Percentiles rank a stretch among this genome's conserved stretches.
Conservation (phyloP, 1,140 invertebrate genomes). For the Lasaia peninsularis region DNA sequence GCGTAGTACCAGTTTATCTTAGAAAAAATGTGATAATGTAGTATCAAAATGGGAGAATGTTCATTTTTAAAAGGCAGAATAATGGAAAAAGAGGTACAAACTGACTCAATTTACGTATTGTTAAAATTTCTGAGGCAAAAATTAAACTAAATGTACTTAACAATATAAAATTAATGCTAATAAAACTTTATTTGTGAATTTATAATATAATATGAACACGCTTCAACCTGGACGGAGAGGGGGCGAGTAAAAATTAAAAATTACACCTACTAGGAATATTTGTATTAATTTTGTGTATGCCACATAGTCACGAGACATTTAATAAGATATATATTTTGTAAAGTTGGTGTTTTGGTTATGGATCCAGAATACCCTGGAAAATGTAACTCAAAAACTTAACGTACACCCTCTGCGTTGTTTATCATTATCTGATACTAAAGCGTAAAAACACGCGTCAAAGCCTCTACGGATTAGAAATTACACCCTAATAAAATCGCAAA, state of each 20-base stretch:
- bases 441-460: slow-evolving; percentile 36
- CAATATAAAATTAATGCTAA: slow-evolving; percentile 6
- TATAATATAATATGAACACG: slow-evolving; percentile 60
- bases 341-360: slow-evolving; percentile 7
- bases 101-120: not conserved
- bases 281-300: slow-evolving; percentile 8
- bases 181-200: slow-evolving; percentile 13
- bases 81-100: not conserved
- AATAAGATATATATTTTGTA: slow-evolving; percentile 7
- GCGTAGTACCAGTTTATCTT: slow-evolving; percentile 7
- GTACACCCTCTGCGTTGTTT: slow-evolving; percentile 27
- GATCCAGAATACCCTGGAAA: slow-evolving; percentile 12
- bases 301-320: slow-evolving; percentile 11
- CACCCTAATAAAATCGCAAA: slow-evolving; percentile 14
- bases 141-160: not conserved
- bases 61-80: not conserved
- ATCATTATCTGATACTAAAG: slow-evolving; percentile 20
- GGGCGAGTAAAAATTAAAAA: slow-evolving; percentile 50
- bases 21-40: not conserved
- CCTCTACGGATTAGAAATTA: slow-evolving; percentile 22
- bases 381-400: slow-evolving; percentile 19
- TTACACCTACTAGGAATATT: slow-evolving; percentile 26
- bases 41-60: slow-evolving; percentile 1
- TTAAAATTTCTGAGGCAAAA: slow-evolving; percentile 4
- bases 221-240: slow-evolving; percentile 69